A percentile compares a stretch with the other conserved stretches of the same genome.
Conservation (phyloP, 53 echinoderm and acorn worm species). For the Holothuria leucospilota region DNA sequence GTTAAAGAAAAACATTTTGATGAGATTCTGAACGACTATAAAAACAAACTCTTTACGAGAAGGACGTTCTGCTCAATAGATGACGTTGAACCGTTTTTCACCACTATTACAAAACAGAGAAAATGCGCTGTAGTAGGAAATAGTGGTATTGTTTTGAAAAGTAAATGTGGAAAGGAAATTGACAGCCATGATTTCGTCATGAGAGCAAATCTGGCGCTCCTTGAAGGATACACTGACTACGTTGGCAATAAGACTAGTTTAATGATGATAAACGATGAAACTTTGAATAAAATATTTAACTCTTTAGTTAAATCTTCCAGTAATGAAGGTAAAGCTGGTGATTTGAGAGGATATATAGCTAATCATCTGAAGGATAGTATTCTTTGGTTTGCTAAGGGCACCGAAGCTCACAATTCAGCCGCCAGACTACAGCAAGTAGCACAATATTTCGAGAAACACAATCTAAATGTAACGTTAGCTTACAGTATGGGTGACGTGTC, state of each 20-base stretch:
- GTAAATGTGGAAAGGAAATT: conserved; percentile 18
- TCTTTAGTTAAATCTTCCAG: neutral
- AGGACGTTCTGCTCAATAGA: neutral
- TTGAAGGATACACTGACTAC: neutral
- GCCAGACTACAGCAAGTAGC: conserved; percentile 6
- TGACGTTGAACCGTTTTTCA: neutral
- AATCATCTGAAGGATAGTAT: neutral
- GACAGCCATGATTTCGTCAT: neutral
- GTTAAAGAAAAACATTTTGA: neutral
- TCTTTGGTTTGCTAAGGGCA: conserved; percentile 23
- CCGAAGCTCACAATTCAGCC: conserved; percentile 10
- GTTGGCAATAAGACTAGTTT: conserved; percentile 8
- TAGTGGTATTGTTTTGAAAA: neutral
- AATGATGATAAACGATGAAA: conserved; percentile 33
- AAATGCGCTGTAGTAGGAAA: conserved; percentile 11
- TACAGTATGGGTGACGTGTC: neutral
- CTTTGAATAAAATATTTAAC: neutral
- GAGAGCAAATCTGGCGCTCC: neutral
- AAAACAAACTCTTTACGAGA: neutral
- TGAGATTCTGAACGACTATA: neutral
- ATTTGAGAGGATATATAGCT: neutral
- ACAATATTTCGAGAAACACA: neutral
- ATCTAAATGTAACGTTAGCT: neutral
- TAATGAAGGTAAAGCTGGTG: neutral
- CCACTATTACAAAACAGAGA: neutral